phyloP scores from a whole-genome alignment of 2,113 vertebrate species.

The Thryonomys swinderianus region DNA sequence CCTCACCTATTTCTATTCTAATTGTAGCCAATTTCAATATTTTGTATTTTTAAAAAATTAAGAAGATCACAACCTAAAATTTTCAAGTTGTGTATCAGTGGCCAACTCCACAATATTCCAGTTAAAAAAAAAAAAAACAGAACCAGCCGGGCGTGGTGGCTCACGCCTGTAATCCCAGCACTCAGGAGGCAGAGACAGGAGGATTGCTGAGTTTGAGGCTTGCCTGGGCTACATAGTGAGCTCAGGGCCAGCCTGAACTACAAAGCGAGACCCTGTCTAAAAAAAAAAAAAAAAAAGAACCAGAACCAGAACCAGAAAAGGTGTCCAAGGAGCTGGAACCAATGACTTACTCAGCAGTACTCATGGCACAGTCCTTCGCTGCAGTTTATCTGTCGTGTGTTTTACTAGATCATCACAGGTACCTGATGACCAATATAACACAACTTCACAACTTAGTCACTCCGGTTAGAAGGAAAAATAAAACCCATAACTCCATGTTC shows the following conservation, averaged over 20 bases:
- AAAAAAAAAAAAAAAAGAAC: too few species aligned
- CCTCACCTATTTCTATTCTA: background rate
- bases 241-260: too few species aligned
- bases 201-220: too few species aligned
- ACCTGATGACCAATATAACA: accelerated
- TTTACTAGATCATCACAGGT: background rate
- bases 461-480: background rate
- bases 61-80: background rate
- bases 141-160: too few species aligned
- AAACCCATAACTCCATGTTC: background rate
- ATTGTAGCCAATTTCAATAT: background rate
- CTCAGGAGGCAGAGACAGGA: too few species aligned
- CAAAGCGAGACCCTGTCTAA: too few species aligned
- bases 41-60: background rate
- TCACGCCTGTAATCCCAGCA: too few species aligned
- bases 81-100: background rate
- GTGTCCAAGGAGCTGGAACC: background rate
- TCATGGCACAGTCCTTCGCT: background rate
- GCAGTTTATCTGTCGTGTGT: background rate
- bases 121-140: too few species aligned
- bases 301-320: background rate
- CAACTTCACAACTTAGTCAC: background rate
- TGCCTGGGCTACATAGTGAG: too few species aligned
- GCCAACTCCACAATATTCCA: background rate
- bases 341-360: background rate